phyloP scores from a whole-genome alignment of 1,140 invertebrate species.

The Geopemphigus sp. region DNA sequence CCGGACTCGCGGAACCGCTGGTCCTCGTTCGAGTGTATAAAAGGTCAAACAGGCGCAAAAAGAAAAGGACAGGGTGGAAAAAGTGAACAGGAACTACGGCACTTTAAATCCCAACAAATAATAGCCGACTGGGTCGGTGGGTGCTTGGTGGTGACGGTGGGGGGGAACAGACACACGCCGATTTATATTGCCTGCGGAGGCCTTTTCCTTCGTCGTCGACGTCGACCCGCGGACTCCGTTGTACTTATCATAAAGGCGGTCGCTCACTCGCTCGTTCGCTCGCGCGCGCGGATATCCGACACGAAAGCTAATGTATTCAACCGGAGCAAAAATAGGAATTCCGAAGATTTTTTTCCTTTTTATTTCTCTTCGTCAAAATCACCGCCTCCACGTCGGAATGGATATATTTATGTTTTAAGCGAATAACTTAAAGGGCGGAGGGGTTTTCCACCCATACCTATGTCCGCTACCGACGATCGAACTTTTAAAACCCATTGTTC shows the following conservation, averaged over 20 bases:
- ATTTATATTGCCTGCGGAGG: constrained; percentile 7
- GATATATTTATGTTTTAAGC: constrained; percentile 42
- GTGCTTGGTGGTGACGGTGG: too few species aligned
- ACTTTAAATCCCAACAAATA: constrained; percentile 49
- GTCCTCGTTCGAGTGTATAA: constrained; percentile 26
- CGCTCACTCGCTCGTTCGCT: background rate
- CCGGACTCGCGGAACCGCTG: background rate
- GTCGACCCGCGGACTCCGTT: background rate
- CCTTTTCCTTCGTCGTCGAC: constrained; percentile 29
- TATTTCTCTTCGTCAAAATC: background rate
- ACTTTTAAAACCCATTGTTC: constrained; percentile 11
- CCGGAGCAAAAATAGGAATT: constrained; percentile 20
- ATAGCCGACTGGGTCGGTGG: background rate
- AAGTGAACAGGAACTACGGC: constrained; percentile 48
- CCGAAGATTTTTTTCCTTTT: constrained; percentile 17
- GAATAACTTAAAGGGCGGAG: constrained; percentile 23
- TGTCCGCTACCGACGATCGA: background rate
- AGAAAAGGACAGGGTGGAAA: constrained; percentile 27
- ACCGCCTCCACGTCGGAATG: background rate
- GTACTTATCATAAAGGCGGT: constrained; percentile 12
- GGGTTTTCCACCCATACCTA: background rate
- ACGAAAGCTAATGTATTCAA: constrained; percentile 28
- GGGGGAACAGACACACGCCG: constrained; percentile 9
- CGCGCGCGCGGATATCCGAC: constrained; percentile 29
- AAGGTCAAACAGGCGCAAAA: constrained; percentile 41